Evolutionary conservation across 2,888 invertebrate genomes (phyloP), one percentile per base, ranked within the genome.

Genomic region (Encarsia formosa): DNA sequence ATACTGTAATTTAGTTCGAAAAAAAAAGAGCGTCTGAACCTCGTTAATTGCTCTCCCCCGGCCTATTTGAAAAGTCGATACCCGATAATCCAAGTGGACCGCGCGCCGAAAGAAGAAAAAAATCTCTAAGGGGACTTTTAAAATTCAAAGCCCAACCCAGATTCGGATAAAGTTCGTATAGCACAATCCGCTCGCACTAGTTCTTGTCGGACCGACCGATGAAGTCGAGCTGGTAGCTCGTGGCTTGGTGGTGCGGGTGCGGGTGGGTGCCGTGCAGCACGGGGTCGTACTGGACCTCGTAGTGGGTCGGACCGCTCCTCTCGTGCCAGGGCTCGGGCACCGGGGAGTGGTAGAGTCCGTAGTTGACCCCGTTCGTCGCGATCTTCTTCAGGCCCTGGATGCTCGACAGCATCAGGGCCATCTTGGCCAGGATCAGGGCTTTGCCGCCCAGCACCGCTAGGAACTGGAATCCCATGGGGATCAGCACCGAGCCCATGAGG

Each of bases 401-500:
- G 0, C 88, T 87, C 3, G 88, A 86, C 11, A 90, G 74, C 41
- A 90, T 78, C 5, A 91, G 75, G 0, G 91, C 89, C 82, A 90
- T 85, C 76, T 90, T 90, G 3, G 90, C 87, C 18, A 91, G 74
- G 0, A 90, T 73, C 4, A 91, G 71, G 0, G 90, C 89, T 68
- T 90, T 91, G 24, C 89, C 90, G 5, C 88, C 88, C 2, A 91
- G 77, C 1, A 90, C 85, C 0, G 90, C 88, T 1, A 91, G 77
- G 71, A 91, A 86, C 70, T 91, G 89, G 69, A 91, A 91, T 13
- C 89, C 90, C 82, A 90, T 83, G 0, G 90, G 90, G 13, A 90
- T 78, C 1, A 90, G 69, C 4, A 90, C 83, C 69, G 88, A 83
- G 1, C 87, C 86, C 66, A 90, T 81, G 15, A 88, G 83, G 23